A percentile compares a stretch with the other conserved stretches of the same genome.
Evolutionary conservation across 2,113 vertebrate species (phyloP).

Genomic region (Prunella fulvescens): DNA sequence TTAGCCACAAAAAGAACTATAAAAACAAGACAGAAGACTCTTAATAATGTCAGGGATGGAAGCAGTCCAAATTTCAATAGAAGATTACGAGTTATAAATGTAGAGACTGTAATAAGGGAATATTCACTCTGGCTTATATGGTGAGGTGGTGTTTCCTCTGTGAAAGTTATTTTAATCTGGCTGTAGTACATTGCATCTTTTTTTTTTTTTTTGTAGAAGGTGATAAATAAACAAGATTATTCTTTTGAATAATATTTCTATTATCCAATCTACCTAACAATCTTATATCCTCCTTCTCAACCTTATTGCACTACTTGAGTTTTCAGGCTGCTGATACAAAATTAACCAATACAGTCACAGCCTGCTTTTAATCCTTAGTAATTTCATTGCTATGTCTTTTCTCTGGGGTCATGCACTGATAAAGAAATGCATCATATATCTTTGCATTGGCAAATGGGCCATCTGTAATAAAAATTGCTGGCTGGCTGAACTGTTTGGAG

Average conservation of each 20-base stretch:
- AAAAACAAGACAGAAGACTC: neutral
- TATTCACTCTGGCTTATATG: neutral
- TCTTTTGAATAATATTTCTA: neutral
- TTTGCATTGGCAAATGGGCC: neutral
- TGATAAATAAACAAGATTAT: neutral
- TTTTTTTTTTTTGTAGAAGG: neutral
- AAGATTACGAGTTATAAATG: neutral
- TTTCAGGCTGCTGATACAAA: neutral
- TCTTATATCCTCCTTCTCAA: neutral
- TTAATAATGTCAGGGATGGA: neutral
- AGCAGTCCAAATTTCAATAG: neutral
- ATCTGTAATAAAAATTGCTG: neutral
- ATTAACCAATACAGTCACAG: neutral
- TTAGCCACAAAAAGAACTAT: neutral
- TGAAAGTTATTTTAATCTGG: neutral
- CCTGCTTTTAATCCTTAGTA: neutral
- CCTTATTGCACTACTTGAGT: neutral
- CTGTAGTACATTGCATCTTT: neutral
- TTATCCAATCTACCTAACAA: neutral
- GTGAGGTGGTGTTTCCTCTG: neutral
- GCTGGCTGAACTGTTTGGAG: neutral
- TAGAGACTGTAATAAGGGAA: neutral
- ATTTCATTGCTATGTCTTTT: neutral
- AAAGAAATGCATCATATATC: neutral
- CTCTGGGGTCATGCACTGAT: neutral